These are phyloP conservation scores for Mesocentrotus franciscanus DNA, from an alignment of 53 echinoderm and acorn worm species.

Conservation along the genomic window DNA sequence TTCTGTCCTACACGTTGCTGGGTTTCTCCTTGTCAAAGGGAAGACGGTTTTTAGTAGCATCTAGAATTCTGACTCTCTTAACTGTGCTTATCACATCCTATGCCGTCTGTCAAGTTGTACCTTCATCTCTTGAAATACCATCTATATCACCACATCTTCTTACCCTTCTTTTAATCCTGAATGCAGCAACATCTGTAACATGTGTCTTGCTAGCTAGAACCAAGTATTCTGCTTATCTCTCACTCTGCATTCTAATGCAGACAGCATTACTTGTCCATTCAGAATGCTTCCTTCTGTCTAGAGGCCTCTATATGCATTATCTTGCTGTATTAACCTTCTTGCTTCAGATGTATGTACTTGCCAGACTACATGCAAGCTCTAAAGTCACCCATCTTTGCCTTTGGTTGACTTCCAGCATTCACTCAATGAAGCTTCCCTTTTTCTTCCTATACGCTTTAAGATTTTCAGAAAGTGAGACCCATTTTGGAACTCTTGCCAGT, in stretches of 20 bases:
- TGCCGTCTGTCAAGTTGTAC: slow-evolving; percentile 65
- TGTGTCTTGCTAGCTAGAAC: slow-evolving; percentile 58
- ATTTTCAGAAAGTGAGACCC: slow-evolving; percentile 47
- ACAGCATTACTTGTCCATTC: slow-evolving; percentile 67
- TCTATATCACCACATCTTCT: slow-evolving; percentile 47
- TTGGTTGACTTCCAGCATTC: slow-evolving; percentile 73
- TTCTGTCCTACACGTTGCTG: slow-evolving; percentile 40
- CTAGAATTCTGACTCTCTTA: not conserved
- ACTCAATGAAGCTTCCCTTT: slow-evolving; percentile 77
- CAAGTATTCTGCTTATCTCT: slow-evolving; percentile 65
- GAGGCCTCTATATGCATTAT: slow-evolving; percentile 63
- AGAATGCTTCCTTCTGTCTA: slow-evolving; percentile 67
- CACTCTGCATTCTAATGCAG: slow-evolving; percentile 45
- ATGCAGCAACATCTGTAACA: slow-evolving; percentile 65
- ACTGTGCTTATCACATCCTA: slow-evolving; percentile 56
- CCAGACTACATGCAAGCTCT: slow-evolving; percentile 66
- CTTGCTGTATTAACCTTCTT: slow-evolving; percentile 67
- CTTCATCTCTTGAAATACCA: slow-evolving; percentile 61
- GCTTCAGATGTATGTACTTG: slow-evolving; percentile 66
- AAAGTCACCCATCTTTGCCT: slow-evolving; percentile 62
- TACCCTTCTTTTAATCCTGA: slow-evolving; percentile 59
- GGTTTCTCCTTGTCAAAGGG: slow-evolving; percentile 63
- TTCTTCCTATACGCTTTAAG: slow-evolving; percentile 48
- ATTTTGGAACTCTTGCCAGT: slow-evolving; percentile 17
- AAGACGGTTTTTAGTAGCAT: not conserved